A percentile compares a stretch with the other conserved stretches of the same genome.
phyloP scores from a whole-genome alignment of 2,797 vertebrate genomes.

The Enteromius thamalakanensis region DNA sequence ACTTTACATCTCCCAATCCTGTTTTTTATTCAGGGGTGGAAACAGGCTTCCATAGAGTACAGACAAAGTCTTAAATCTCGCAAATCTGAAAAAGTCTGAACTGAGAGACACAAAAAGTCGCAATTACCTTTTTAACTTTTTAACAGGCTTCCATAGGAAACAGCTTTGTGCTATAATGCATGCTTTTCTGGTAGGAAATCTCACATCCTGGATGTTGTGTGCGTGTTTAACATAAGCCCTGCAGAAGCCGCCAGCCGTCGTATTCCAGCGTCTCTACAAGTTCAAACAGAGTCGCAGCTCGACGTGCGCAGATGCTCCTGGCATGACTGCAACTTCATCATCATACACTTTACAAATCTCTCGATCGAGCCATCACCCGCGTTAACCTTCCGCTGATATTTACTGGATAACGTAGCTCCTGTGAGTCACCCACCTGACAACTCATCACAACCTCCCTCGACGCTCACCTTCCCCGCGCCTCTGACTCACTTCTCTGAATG shows the following conservation, averaged over 20 bases:
- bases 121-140: background rate
- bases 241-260: background rate
- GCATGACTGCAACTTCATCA: conserved; percentile 7
- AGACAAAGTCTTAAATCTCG: background rate
- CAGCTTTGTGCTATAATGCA: background rate
- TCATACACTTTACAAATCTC: conserved; percentile 15
- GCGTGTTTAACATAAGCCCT: conserved; percentile 13
- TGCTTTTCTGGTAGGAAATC: background rate
- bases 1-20: too few relatives aligned
- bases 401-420: conserved; percentile 3
- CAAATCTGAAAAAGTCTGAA: background rate
- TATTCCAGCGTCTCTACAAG: conserved; percentile 39
- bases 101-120: background rate
- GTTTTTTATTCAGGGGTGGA: too few relatives aligned
- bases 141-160: background rate
- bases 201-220: conserved; percentile 23
- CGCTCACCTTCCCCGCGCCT: conserved; percentile 16
- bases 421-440: conserved; percentile 29
- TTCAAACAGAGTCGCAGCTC: conserved; percentile 22
- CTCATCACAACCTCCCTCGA: conserved; percentile 34
- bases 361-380: background rate
- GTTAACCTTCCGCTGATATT: conserved; percentile 29
- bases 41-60: too few relatives aligned
- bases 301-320: background rate
- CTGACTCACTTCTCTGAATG: conserved; percentile 41